Evolutionary conservation across 1,140 invertebrate genomes (phyloP).

Genomic region (Trialeurodes vaporariorum): DNA sequence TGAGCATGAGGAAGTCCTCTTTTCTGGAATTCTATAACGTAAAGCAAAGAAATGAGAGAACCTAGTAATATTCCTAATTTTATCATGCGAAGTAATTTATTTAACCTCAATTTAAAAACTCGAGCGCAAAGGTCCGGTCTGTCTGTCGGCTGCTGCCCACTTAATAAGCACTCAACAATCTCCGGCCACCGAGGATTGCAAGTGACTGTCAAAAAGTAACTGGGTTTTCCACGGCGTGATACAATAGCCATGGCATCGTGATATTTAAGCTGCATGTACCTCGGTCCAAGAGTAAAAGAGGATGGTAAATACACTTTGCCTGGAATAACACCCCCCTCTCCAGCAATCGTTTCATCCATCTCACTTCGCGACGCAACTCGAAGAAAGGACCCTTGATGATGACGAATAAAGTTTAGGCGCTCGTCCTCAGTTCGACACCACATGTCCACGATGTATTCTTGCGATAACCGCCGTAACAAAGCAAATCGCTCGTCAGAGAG

Average conservation of each 20-base stretch:
- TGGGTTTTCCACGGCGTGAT: slow-evolving; percentile 8
- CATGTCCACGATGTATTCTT: slow-evolving; percentile 11
- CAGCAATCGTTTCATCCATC: slow-evolving; percentile 1
- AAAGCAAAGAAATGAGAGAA: slow-evolving; percentile 23
- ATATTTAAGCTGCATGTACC: slow-evolving; percentile 10
- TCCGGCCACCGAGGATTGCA: slow-evolving; percentile 14
- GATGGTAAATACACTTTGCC: slow-evolving; percentile 5
- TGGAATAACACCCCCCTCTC: neutral
- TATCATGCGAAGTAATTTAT: slow-evolving; percentile 14
- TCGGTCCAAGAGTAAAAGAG: slow-evolving; percentile 9
- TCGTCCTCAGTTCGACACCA: slow-evolving; percentile 11
- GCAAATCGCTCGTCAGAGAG: slow-evolving; percentile 3
- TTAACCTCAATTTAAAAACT: slow-evolving; percentile 18
- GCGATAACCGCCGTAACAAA: neutral
- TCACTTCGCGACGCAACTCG: neutral
- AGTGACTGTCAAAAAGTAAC: slow-evolving; percentile 14
- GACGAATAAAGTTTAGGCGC: slow-evolving; percentile 18
- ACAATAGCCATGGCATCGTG: slow-evolving; percentile 16
- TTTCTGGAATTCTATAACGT: slow-evolving; percentile 37
- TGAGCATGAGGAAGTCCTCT: slow-evolving; percentile 10
- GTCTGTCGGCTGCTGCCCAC: neutral
- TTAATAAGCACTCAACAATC: neutral
- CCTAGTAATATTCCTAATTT: slow-evolving; percentile 10
- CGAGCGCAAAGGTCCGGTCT: slow-evolving; percentile 3
- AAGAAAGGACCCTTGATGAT: slow-evolving; percentile 6